These are phyloP conservation scores for Folsomia manolachei DNA, from an alignment of 2,888 invertebrate genomes.

Conservation along the genomic window DNA sequence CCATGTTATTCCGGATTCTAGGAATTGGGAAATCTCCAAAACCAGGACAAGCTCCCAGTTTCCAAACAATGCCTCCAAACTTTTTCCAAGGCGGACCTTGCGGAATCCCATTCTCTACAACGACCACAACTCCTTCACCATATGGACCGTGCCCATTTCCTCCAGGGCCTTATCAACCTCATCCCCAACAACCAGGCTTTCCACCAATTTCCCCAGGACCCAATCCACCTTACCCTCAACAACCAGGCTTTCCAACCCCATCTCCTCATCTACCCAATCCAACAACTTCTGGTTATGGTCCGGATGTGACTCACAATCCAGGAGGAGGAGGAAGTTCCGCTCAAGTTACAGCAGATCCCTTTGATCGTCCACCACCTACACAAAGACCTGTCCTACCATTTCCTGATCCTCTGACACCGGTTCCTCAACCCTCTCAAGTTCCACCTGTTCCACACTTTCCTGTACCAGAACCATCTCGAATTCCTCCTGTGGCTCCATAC, in stretches of 20 bases:
- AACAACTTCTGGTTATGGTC: background rate
- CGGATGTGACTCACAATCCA: background rate
- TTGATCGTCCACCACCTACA: background rate
- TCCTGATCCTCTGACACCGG: no score
- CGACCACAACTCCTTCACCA: constrained; percentile 15
- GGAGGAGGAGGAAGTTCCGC: background rate
- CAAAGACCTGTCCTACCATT: background rate
- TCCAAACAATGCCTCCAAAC: background rate
- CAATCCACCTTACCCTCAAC: no score
- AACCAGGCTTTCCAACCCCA: no score
- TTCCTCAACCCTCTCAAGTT: background rate
- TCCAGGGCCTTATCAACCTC: no score
- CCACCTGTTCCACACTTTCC: background rate
- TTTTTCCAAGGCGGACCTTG: constrained; percentile 11
- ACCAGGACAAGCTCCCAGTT: background rate
- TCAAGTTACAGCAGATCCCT: background rate
- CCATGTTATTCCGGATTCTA: constrained; percentile 5
- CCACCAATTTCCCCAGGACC: background rate
- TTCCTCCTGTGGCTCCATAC: background rate
- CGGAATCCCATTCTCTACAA: constrained; percentile 1
- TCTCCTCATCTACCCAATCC: background rate
- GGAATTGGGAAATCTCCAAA: background rate
- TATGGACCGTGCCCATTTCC: constrained; percentile 4
- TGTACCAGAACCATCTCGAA: background rate
- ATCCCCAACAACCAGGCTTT: no score